Evolutionary conservation across 2,113 vertebrate genomes (phyloP).

Genomic region (Serilophus lunatus): DNA sequence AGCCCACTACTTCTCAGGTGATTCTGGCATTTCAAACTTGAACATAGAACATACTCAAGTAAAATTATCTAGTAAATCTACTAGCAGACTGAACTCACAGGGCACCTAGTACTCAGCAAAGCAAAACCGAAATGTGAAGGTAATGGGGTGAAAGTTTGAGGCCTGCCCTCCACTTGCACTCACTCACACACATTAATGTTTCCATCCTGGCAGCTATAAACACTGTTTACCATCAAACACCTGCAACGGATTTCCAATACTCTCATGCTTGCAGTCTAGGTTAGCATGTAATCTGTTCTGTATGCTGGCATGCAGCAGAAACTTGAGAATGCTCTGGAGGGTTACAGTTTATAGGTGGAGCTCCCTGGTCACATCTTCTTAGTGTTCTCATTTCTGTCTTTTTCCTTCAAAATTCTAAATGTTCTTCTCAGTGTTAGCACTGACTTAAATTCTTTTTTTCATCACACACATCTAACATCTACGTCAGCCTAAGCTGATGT

Average conservation of each 20-base stretch:
- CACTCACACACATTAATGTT: slow-evolving; percentile 32
- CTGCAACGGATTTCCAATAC: slow-evolving; percentile 52
- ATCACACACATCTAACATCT: neutral
- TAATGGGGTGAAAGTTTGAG: slow-evolving; percentile 63
- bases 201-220: slow-evolving; percentile 58
- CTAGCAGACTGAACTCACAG: neutral
- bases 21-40: neutral
- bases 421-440: neutral
- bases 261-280: neutral
- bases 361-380: slow-evolving; percentile 9
- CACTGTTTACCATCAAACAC: slow-evolving; percentile 58
- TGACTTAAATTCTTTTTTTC: neutral
- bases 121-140: slow-evolving; percentile 42
- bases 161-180: slow-evolving; percentile 64
- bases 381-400: neutral
- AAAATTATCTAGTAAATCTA: neutral
- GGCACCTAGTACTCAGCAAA: neutral
- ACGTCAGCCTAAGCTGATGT: neutral
- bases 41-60: neutral
- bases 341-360: slow-evolving; percentile 8
- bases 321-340: slow-evolving; percentile 10
- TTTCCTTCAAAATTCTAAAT: neutral
- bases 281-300: slow-evolving; percentile 1
- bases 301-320: slow-evolving; percentile 1
- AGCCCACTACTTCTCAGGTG: slow-evolving; percentile 39